Evolutionary conservation across 92 coral and sea anemone genomes (phyloP), one percentile per base, ranked within the genome.

Genomic region (Epizoanthus scotinus): DNA sequence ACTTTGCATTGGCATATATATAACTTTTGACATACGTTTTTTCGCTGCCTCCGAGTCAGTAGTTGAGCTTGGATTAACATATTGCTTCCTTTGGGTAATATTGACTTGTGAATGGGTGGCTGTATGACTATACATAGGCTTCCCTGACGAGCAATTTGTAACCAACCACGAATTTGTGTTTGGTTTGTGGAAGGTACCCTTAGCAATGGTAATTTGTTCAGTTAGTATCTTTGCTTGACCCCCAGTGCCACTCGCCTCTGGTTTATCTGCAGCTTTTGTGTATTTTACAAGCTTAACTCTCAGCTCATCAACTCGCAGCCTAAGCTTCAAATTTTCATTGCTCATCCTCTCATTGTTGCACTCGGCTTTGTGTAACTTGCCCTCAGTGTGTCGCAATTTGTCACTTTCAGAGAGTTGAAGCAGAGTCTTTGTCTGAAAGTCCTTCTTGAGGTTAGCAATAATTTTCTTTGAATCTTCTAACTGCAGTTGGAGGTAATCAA

Each of bases 401-500:
- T 93, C 98, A 73, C 92, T 96, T 54, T 93, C 98, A 27, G 91
- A 87, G 78, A 94, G 71, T 58, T 89, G 94, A 53, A 91, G 93
- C 34, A 96, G 67, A 24, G 94, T 89, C 44, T 92, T 89, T 25
- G 93, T 91, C 74, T 94, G 94, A 27, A 88, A 69, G 74, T 96
- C 92, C 65, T 94, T 89, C 80, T 96, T 94, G 67, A 96, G 70
- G 10, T 75, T 87, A 52, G 86, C 84, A 27, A 84, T 72, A 22
- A 84, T 78, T 47, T 93, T 90, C 79, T 96, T 89, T 38, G 90
- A 84, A 40, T 90, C 91, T 47, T 91, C 89, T 69, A 96, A 70
- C 73, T 91, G 96, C 21, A 88, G 63, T 47, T 96, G 94, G 63
- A 96, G 91, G 82, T 90, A 96, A 66, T 88, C 89, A 18, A 96